phyloP scores from a whole-genome alignment of 2,888 invertebrate species.

The Flexamia atlantica region DNA sequence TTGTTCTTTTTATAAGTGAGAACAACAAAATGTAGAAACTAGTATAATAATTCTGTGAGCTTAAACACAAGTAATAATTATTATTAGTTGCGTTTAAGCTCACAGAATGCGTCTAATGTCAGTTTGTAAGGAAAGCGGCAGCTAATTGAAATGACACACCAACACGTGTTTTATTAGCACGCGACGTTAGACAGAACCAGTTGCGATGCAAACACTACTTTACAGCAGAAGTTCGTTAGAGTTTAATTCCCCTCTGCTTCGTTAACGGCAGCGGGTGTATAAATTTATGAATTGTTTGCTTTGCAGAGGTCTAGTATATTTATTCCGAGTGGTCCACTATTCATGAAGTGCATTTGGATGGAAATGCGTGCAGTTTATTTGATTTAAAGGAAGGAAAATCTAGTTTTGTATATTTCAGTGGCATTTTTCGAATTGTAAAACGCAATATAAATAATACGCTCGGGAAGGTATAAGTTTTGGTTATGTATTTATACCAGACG shows the following conservation, averaged over 20 bases:
- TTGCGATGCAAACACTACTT: background rate
- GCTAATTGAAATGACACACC: background rate
- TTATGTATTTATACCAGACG: too few species aligned
- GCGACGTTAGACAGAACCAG: background rate
- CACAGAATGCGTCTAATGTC: too few species aligned
- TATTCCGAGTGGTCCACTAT: background rate
- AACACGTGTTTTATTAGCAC: conserved; percentile 7
- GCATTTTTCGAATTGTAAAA: too few species aligned
- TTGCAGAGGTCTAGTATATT: background rate
- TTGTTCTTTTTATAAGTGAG: too few species aligned
- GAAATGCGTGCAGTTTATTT: background rate
- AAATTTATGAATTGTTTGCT: conserved; percentile 10
- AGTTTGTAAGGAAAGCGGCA: too few species aligned
- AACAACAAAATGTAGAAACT: too few species aligned
- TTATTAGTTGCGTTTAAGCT: too few species aligned
- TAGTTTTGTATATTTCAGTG: background rate
- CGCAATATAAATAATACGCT: too few species aligned
- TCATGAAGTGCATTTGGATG: conserved; percentile 15
- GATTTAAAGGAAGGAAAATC: background rate
- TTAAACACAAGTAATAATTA: too few species aligned
- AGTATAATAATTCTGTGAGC: too few species aligned
- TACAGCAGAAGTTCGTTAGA: background rate
- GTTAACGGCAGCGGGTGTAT: conserved; percentile 4
- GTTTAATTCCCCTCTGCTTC: background rate
- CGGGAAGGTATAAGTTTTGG: too few species aligned